These are phyloP conservation scores for Rotaria macrura DNA, from an alignment of 2,888 invertebrate genomes.

Conservation along the genomic window DNA sequence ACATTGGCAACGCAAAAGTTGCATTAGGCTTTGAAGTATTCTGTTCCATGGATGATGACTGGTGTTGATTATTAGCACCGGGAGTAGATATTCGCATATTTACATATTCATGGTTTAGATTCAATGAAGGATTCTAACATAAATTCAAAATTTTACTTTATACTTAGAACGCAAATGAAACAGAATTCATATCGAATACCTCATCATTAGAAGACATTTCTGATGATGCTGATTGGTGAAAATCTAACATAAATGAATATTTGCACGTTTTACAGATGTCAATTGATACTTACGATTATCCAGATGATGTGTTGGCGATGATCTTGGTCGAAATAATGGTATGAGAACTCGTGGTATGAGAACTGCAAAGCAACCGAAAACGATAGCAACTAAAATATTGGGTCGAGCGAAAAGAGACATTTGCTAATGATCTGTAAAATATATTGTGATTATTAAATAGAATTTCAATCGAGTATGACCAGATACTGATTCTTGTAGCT, in stretches of 20 bases:
- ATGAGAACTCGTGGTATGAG: slow-evolving; percentile 29
- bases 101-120: not conserved
- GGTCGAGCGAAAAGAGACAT: slow-evolving; percentile 22
- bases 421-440: not conserved
- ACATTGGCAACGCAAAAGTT: slow-evolving; percentile 31
- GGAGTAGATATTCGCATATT: not conserved
- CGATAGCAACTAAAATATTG: slow-evolving; percentile 21
- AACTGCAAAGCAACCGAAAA: slow-evolving; percentile 30
- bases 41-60: not conserved
- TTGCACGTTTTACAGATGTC: not conserved
- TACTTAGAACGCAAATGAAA: not conserved
- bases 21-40: slow-evolving; percentile 11
- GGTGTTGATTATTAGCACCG: not conserved
- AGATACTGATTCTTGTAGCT: not conserved
- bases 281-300: not conserved
- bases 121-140: not conserved
- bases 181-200: not conserved
- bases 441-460: not conserved
- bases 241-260: not conserved
- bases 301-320: not conserved
- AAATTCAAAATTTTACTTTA: not conserved
- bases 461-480: not conserved
- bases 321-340: slow-evolving; percentile 22
- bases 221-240: not conserved
- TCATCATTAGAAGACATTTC: not conserved